Base-by-base conservation (phyloP, 2,113 vertebrate genomes). In the Microcebus jonahi region DNA sequence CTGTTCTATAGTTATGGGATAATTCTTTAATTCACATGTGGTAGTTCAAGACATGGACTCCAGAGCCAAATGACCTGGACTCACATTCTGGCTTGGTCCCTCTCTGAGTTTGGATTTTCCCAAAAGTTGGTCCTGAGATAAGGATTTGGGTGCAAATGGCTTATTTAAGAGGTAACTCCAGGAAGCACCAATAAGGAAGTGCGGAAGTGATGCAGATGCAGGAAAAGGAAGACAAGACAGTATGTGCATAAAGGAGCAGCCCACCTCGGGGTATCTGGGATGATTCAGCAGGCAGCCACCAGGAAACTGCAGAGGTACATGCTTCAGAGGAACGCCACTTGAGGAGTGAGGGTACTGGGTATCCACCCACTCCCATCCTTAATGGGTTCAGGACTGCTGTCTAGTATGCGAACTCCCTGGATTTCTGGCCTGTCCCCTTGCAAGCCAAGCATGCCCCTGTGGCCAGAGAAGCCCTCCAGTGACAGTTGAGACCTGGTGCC, bases 1-100 rank as follows among this genome's bases (percentile, higher is more conserved):
- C 45, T 45, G 45, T n/a, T 67, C 86, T 25, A 23, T 80, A 84
- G 48, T 93, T 82, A 48, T 18, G 67, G 36, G 18, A 31, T 76
- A 85, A 48, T 71, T 85, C 29, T 91, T 95, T 81, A 73, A 82
- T 86, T 65, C 34, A 50, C 39, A 48, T 48, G 48, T 48, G 48
- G 48, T 48, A 48, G 29, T 79, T 80, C 71, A 39, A 34, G 65
- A 2, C 42, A 29, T 45, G 29, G 3, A 29, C 31, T 63, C 34
- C 53, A 29, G 36, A 61, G 21, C 3, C 48, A 90, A 82, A 48
- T 34, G 21, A 18, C 14, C 9, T 77, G 25, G 39, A 65, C 27
- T 88, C 2, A 0, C 20, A 23, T 45, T 73, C 76, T 88, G 48
- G 10, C 31, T 87, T 39, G 6, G 21, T 80, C 55, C 80, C 34